Percentiles rank a stretch among this genome's conserved stretches.
Evolutionary conservation across 1,140 invertebrate species (phyloP).

Genomic region (Orchestia grillus): DNA sequence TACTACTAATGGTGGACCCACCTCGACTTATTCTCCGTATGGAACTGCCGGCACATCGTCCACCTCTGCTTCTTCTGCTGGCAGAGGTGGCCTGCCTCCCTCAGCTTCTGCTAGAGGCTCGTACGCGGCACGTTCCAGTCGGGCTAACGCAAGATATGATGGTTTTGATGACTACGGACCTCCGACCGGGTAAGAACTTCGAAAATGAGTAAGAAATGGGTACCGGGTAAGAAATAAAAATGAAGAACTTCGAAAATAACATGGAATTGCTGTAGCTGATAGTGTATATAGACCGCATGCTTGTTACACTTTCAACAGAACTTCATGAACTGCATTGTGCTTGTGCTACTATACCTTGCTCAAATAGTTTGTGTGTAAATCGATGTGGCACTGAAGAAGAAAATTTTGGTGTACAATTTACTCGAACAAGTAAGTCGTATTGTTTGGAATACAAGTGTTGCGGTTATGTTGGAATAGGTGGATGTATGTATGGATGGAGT

Average conservation of each 20-base stretch:
- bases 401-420: too few relatives aligned
- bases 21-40: conserved; percentile 70
- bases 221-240: too few relatives aligned
- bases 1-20: conserved; percentile 69
- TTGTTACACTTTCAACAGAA: too few relatives aligned
- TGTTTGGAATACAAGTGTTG: too few relatives aligned
- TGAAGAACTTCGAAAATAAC: not conserved
- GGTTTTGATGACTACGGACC: conserved; percentile 64
- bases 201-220: not conserved
- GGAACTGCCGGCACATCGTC: conserved; percentile 60
- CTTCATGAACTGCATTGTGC: too few relatives aligned
- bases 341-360: too few relatives aligned
- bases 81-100: conserved; percentile 57
- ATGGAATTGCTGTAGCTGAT: not conserved
- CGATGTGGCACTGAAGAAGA: too few relatives aligned
- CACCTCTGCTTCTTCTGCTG: conserved; percentile 58
- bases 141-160: conserved; percentile 63
- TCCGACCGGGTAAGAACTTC: not conserved
- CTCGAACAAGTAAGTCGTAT: too few relatives aligned
- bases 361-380: too few relatives aligned
- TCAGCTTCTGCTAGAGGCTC: conserved; percentile 56
- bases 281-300: not conserved
- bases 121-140: not conserved
- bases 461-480: too few relatives aligned
- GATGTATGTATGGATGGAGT: too few relatives aligned